These are phyloP conservation scores for Erebia aethiops DNA, from an alignment of 2,888 invertebrate species.

Conservation along the genomic window DNA sequence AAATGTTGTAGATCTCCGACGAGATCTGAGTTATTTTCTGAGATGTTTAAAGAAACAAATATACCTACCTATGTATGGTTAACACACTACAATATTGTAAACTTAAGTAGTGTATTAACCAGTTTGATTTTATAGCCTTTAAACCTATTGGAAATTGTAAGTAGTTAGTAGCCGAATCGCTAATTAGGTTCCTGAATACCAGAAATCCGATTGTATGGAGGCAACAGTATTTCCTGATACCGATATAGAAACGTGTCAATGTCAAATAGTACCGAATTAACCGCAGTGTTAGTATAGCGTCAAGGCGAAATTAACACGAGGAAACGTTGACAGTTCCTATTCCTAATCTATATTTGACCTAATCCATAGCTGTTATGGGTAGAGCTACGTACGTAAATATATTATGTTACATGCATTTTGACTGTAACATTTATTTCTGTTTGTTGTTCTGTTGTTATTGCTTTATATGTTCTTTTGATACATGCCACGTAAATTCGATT, in stretches of 20 bases:
- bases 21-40: neutral
- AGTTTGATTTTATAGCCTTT: neutral
- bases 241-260: constrained; percentile 76
- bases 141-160: constrained; percentile 9
- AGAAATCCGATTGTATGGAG: constrained; percentile 17
- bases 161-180: neutral
- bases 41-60: neutral
- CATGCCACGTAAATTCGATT: too few species aligned
- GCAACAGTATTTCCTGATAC: constrained; percentile 65
- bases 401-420: too few species aligned
- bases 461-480: too few species aligned
- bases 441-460: too few species aligned
- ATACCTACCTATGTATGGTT: neutral
- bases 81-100: neutral
- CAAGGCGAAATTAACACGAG: constrained; percentile 67
- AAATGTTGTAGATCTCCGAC: neutral
- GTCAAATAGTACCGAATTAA: constrained; percentile 73
- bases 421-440: too few species aligned
- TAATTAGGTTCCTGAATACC: constrained; percentile 18
- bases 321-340: constrained; percentile 48
- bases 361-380: neutral
- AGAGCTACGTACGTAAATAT: neutral
- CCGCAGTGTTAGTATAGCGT: constrained; percentile 63
- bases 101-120: neutral
- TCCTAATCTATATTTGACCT: constrained; percentile 17